Evolutionary conservation across 2,888 invertebrate genomes (phyloP), one percentile per base, ranked within the genome.

Genomic region (Eremobia ochroleuca): DNA sequence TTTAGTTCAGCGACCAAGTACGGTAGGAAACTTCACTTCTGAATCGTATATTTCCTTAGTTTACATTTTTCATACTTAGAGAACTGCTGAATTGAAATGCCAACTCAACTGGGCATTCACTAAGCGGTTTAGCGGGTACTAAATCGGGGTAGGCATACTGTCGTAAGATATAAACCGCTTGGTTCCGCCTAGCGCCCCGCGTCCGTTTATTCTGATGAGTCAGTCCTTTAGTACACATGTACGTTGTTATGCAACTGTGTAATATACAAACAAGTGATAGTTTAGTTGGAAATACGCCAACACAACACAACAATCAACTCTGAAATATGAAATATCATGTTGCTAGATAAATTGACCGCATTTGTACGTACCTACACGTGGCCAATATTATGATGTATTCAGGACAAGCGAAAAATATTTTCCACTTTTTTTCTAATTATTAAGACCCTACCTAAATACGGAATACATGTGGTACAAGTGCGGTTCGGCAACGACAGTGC

Each of bases 201-300:
- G 4, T 37, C 40, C 67, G n/a, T 49, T 62, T 68, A 65, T 61
- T 67, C 13, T 64, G 52, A 76, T 74, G 76, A 70, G 55, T 87
- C 87, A 87, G 74, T 62, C 37, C 40, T 40, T 64, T n/a, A 40
- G 89, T 66, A 66, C 69, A 75, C 58, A 52, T 34, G 66, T 65
- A 66, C 52, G 66, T 55, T 80, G 66, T 78, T 86, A 86, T 77
- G 73, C 73, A 80, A 87, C 75, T 69, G 55, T 66, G 71, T 73
- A 62, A 46, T 65, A 85, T 37, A 77, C 68, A 85, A 76, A 75
- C 75, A 85, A 74, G 37, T 43, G 49, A 46, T 64, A 59, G 69
- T 73, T 67, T 25, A 18, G 66, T 80, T 85, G 85, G 87, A 81
- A 81, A 65, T 55, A 40, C 37, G 85, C 85, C 85, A 85, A 73